Evolutionary conservation across 2,888 invertebrate species (phyloP).

Genomic region (Mongoloraphidia duomilia): DNA sequence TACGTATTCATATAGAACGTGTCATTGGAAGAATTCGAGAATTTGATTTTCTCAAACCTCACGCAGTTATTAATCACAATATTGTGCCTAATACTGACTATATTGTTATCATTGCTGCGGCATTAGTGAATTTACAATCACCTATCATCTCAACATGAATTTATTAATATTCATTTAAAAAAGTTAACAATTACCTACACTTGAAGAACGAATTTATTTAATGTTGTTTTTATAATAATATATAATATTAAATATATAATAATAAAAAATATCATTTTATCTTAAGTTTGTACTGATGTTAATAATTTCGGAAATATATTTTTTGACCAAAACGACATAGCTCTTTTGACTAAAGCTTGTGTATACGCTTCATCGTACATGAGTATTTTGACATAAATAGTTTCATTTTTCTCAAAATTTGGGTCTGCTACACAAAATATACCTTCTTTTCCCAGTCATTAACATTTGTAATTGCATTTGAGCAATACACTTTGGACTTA

Average conservation of each 20-base stretch:
- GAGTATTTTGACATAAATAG: not conserved
- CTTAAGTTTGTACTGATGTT: not conserved
- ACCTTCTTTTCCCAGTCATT: not conserved
- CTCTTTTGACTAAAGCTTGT: not conserved
- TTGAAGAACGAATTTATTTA: not conserved
- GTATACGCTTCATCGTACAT: not conserved
- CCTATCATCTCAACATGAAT: conserved; percentile 8
- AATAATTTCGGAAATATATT: conserved; percentile 1
- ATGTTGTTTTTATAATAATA: not conserved
- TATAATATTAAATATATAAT: not conserved
- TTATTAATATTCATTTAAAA: not conserved
- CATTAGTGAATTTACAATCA: conserved; percentile 12
- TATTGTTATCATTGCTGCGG: conserved; percentile 10
- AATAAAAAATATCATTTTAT: not conserved
- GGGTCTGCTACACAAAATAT: not conserved
- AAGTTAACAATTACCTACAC: not conserved
- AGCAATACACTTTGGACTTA: not conserved
- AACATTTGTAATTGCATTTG: too few species aligned
- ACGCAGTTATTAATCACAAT: conserved; percentile 9
- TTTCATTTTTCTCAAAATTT: not conserved
- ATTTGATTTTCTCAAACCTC: conserved; percentile 13
- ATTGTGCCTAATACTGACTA: conserved; percentile 6
- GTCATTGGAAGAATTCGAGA: conserved; percentile 15
- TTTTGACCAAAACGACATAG: not conserved
- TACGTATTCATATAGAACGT: conserved; percentile 15